These are phyloP conservation scores for Caerostris darwini DNA, from an alignment of 1,140 invertebrate species.

Conservation along the genomic window DNA sequence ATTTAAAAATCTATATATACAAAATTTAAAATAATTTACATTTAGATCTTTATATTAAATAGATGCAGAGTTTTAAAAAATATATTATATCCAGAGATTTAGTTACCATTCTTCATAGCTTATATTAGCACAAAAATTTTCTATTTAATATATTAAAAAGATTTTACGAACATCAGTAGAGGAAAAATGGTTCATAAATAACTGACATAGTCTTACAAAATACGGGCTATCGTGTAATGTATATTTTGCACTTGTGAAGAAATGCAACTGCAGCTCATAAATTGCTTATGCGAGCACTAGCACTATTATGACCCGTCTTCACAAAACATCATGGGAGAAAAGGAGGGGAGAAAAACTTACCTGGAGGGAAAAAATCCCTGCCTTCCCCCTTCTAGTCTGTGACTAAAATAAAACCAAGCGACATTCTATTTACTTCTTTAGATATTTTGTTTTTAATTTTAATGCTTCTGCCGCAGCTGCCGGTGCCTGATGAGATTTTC, in stretches of 20 bases:
- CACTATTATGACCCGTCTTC: constrained; percentile 34
- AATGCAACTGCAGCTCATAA: not conserved
- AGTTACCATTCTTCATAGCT: not conserved
- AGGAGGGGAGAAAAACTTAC: constrained; percentile 29
- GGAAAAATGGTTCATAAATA: not conserved
- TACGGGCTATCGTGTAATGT: not conserved
- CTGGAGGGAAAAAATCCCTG: not conserved
- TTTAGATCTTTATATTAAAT: no score
- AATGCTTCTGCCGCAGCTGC: constrained; percentile 33
- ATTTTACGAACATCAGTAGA: not conserved
- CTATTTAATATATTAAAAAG: not conserved
- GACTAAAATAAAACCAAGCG: constrained; percentile 73
- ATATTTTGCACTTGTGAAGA: not conserved
- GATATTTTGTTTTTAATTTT: constrained; percentile 53
- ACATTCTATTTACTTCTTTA: constrained; percentile 32
- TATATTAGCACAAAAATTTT: not conserved
- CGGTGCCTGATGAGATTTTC: constrained; percentile 57
- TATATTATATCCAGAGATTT: no score
- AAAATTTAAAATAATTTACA: no score
- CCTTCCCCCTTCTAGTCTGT: constrained; percentile 7
- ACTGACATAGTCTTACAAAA: not conserved
- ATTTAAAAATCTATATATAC: no score
- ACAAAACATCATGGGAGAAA: constrained; percentile 22
- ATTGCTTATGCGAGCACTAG: not conserved
- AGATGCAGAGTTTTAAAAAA: no score